phyloP scores from a whole-genome alignment of 2,113 vertebrate species.

The Melanotaenia duboulayi region DNA sequence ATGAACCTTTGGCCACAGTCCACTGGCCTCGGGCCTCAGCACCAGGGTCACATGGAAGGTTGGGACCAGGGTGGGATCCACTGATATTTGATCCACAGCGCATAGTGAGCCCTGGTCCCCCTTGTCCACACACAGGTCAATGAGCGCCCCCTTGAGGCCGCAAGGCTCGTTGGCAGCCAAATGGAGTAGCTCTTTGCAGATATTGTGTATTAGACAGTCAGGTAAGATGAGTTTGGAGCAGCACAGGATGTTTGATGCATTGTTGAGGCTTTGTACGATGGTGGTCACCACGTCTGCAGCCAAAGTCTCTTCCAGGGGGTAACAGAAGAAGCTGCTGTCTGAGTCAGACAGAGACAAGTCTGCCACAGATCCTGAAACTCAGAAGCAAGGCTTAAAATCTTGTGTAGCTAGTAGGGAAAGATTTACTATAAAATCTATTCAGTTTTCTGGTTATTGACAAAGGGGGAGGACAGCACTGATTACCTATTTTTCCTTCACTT shows the following conservation, averaged over 20 bases:
- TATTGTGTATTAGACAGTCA: slow-evolving; percentile 82
- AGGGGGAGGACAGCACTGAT: background rate
- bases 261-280: slow-evolving; percentile 83
- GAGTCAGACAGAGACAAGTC: slow-evolving; percentile 83
- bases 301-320: slow-evolving; percentile 89
- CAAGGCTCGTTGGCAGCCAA: slow-evolving; percentile 91
- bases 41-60: slow-evolving; percentile 94
- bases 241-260: slow-evolving; percentile 81
- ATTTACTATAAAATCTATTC: background rate
- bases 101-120: slow-evolving; percentile 80
- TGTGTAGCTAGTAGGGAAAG: background rate
- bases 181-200: slow-evolving; percentile 89
- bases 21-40: slow-evolving; percentile 87
- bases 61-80: slow-evolving; percentile 88
- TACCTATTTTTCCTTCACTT: background rate
- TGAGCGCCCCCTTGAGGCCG: slow-evolving; percentile 92
- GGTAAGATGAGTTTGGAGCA: slow-evolving; percentile 88
- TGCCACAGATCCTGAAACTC: slow-evolving; percentile 82
- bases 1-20: slow-evolving; percentile 92
- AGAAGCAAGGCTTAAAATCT: slow-evolving; percentile 4
- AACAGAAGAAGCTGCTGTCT: slow-evolving; percentile 82
- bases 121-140: slow-evolving; percentile 91
- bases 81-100: slow-evolving; percentile 87
- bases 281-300: slow-evolving; percentile 83
- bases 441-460: slow-evolving; percentile 6